phyloP scores from a whole-genome alignment of 1,140 invertebrate genomes.

The Zaprionus camerounensis region DNA sequence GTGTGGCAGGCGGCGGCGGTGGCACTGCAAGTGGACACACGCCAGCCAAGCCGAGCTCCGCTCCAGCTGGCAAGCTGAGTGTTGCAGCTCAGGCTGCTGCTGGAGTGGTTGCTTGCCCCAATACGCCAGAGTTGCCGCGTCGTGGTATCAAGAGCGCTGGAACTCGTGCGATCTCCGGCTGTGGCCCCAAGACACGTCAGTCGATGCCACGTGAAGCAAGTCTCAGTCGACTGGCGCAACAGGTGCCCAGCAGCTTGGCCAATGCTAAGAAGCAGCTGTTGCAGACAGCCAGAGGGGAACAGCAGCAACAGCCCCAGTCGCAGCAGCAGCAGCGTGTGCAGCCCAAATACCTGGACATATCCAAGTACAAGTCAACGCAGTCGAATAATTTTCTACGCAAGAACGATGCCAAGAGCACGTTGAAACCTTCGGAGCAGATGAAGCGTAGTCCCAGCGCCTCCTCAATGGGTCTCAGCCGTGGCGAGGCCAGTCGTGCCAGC shows the following conservation, averaged over 20 bases:
- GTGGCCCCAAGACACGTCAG: constrained; percentile 59
- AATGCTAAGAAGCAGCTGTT: constrained; percentile 83
- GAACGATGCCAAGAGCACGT: constrained; percentile 86
- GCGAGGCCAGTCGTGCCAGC: constrained; percentile 71
- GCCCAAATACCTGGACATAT: constrained; percentile 86
- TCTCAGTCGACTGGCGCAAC: constrained; percentile 74
- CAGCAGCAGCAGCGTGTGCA: constrained; percentile 58
- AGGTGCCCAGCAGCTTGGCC: constrained; percentile 80
- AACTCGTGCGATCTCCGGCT: constrained; percentile 48
- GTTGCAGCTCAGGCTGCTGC: constrained; percentile 56
- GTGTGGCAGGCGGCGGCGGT: constrained; percentile 54
- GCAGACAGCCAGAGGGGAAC: constrained; percentile 64
- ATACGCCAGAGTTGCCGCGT: constrained; percentile 85
- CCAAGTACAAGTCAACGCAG: constrained; percentile 86
- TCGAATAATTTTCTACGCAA: constrained; percentile 85
- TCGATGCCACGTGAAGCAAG: constrained; percentile 84
- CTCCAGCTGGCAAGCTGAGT: constrained; percentile 67
- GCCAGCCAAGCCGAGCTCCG: constrained; percentile 69
- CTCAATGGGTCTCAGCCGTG: constrained; percentile 71
- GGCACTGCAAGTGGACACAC: constrained; percentile 54
- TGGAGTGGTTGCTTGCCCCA: constrained; percentile 84
- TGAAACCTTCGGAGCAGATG: constrained; percentile 81
- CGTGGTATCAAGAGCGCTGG: constrained; percentile 72
- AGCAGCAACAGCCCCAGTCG: constrained; percentile 28
- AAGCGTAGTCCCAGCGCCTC: constrained; percentile 82